Percentiles rank a stretch among this genome's conserved stretches.
phyloP scores from a whole-genome alignment of 2,797 vertebrate species.

The Leptodactylus fallax region DNA sequence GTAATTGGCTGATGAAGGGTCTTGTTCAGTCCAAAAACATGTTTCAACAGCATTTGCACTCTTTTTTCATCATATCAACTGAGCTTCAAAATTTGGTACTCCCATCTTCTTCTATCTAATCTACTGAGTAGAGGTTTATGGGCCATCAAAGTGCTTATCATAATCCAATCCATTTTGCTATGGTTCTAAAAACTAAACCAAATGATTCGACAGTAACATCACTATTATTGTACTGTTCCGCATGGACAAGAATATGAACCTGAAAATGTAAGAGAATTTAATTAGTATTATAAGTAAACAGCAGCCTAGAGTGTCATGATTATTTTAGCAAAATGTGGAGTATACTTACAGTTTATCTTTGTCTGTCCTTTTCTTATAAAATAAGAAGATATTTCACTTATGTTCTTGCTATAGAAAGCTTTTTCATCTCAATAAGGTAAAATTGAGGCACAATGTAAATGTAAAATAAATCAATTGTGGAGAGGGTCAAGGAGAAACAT shows the following conservation, averaged over 20 bases:
- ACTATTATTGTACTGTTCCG: not conserved
- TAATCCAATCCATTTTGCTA: too few relatives aligned
- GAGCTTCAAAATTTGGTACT: too few relatives aligned
- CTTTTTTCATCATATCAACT: too few relatives aligned
- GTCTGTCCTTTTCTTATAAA: not conserved
- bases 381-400: not conserved
- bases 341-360: not conserved
- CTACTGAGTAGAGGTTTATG: too few relatives aligned
- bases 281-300: not conserved
- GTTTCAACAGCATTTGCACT: too few relatives aligned
- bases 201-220: not conserved
- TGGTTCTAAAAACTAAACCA: not conserved
- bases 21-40: too few relatives aligned
- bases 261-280: not conserved
- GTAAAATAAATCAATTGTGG: not conserved
- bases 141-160: too few relatives aligned
- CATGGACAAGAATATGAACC: not conserved
- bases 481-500: slow-evolving; percentile 9
- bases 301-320: too few relatives aligned
- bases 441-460: not conserved
- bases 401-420: not conserved
- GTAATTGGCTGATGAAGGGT: too few relatives aligned
- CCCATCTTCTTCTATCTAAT: too few relatives aligned
- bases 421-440: not conserved
- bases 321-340: too few relatives aligned